Evolutionary conservation across 1,140 invertebrate species (phyloP).

Genomic region (Drosophila rhopaloa): DNA sequence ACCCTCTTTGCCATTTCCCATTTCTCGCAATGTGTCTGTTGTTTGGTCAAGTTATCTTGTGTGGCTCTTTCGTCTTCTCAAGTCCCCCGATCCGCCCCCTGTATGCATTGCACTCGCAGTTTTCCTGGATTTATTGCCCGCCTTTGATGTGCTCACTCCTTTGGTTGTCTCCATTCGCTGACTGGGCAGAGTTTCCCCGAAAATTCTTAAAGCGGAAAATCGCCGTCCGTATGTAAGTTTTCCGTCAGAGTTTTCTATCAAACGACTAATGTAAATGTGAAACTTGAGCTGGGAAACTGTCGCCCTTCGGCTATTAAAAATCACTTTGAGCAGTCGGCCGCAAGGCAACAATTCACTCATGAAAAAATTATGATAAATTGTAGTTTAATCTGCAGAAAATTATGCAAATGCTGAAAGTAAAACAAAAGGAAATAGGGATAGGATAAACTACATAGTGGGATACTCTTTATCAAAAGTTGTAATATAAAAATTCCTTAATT

Average conservation of each 20-base stretch:
- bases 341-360: constrained; percentile 47
- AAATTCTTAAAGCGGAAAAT: constrained; percentile 34
- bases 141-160: constrained; percentile 53
- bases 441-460: not conserved
- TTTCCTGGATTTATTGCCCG: constrained; percentile 62
- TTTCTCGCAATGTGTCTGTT: constrained; percentile 18
- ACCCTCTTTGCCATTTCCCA: constrained; percentile 11
- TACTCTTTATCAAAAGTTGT: constrained; percentile 23
- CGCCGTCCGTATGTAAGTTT: not conserved
- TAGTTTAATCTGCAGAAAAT: constrained; percentile 79
- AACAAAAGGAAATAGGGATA: constrained; percentile 17
- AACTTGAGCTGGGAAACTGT: constrained; percentile 59
- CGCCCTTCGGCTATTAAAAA: constrained; percentile 70
- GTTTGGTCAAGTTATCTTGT: constrained; percentile 76
- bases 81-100: constrained; percentile 10
- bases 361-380: constrained; percentile 80
- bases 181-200: constrained; percentile 41
- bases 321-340: constrained; percentile 76
- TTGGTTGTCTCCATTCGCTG: constrained; percentile 55
- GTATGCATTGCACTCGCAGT: constrained; percentile 64
- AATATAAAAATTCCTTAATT: too few species aligned
- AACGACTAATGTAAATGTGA: constrained; percentile 48
- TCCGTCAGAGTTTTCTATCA: constrained; percentile 11
- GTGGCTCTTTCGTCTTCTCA: constrained; percentile 32
- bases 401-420: constrained; percentile 69